phyloP scores from a whole-genome alignment of 2,888 invertebrate species.

The Parnassius glacialis region DNA sequence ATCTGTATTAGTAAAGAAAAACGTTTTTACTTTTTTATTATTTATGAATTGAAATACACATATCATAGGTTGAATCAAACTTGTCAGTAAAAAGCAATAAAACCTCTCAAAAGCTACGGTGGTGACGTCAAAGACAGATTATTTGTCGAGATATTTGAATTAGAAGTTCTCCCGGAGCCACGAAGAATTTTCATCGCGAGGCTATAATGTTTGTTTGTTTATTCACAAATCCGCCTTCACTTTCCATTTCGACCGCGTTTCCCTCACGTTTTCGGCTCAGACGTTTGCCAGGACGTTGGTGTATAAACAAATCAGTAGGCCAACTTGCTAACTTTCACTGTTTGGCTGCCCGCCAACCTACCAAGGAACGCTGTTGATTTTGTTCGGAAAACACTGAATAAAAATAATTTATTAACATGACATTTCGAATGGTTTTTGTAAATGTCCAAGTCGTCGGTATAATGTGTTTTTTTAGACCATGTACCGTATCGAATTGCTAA shows the following conservation, averaged over 20 bases:
- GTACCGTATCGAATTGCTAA: too few species aligned
- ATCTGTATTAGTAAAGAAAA: too few species aligned
- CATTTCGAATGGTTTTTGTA: constrained; percentile 40
- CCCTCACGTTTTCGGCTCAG: constrained; percentile 54
- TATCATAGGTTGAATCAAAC: neutral
- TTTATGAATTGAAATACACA: too few species aligned
- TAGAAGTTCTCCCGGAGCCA: constrained; percentile 38
- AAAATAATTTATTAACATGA: constrained; percentile 64
- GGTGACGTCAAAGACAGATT: constrained; percentile 21
- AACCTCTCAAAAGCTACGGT: neutral
- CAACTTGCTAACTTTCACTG: constrained; percentile 73
- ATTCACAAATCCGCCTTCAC: constrained; percentile 49
- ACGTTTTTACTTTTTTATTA: too few species aligned
- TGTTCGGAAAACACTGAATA: constrained; percentile 57
- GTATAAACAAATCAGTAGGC: constrained; percentile 72
- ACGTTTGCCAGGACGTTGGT: constrained; percentile 39
- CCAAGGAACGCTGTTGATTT: constrained; percentile 58
- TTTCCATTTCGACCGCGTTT: constrained; percentile 57
- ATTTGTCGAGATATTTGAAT: constrained; percentile 37
- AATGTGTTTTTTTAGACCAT: too few species aligned
- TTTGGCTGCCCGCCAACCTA: constrained; percentile 64
- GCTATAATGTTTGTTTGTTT: constrained; percentile 54
- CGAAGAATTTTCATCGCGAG: constrained; percentile 48
- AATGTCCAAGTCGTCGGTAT: neutral
- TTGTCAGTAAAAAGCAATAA: constrained; percentile 12